Base-by-base conservation (phyloP, 2,113 vertebrate species). In the Dasypus novemcinctus region DNA sequence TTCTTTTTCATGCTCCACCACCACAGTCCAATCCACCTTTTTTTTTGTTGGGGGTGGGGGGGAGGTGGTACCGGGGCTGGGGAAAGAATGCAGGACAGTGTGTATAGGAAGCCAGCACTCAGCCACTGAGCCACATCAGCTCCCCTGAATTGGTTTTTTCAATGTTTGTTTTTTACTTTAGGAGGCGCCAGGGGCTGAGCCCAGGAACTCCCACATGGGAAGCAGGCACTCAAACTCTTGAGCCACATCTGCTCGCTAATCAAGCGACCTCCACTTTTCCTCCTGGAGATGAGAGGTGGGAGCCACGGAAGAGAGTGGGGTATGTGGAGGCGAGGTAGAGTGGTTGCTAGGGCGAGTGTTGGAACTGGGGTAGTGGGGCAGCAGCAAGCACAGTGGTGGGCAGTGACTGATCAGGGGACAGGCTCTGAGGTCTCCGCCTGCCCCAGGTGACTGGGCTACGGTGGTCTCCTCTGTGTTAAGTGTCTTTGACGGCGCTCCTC, bases 391-490 rank as follows among this genome's bases (percentile, higher is more conserved):
- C 27, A 20, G n/a, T 4, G 9, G 29, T 84, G 33, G 68, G 11
- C 61, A 29, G 14, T 38, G 33, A 66, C 5, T 21, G 20, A 5
- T 57, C 54, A 5, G 78, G n/a, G 13, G 49, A 54, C 5, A 2
- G 20, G n/a, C 54, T 46, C 20, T 18, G 41, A 33, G 36, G 1
- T 20, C 59, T 74, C 88, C 33, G 20, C 38, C 54, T n/a, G n/a
- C 25, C 27, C 20, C 31, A 27, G 36, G 3, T 71, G 52, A 9
- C 5, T 25, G 63, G 13, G 27, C 13, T 1, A 31, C 46, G 59
- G 29, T 43, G 17, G 7, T 27, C 46, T 20, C 46, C 8, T 27
- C 43, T 46, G 14, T 0, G 0, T 1, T 29, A 17, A 78, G 7
- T 21, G 3, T 66, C 72, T 71, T 85, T 52, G 6, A 12, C 5